These are phyloP conservation scores for Craterocephalus amniculus DNA, from an alignment of 2,797 vertebrate species.

Conservation along the genomic window DNA sequence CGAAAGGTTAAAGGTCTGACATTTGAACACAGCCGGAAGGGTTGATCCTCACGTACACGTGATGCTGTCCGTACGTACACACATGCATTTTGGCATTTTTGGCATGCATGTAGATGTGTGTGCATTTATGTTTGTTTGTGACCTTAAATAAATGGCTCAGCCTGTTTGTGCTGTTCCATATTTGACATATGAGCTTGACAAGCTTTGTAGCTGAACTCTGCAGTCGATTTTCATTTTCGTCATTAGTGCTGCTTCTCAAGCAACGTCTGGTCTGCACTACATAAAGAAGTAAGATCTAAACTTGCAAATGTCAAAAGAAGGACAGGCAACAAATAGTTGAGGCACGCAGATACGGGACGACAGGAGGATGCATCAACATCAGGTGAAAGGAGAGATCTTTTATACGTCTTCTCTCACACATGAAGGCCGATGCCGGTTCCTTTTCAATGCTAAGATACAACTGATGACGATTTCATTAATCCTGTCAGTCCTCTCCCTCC, in stretches of 20 bases:
- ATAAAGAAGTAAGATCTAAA: conserved; percentile 22
- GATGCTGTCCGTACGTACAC: conserved; percentile 19
- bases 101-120: conserved; percentile 24
- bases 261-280: conserved; percentile 14
- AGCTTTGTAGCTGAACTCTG: conserved; percentile 20
- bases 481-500: conserved; percentile 61
- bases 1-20: conserved; percentile 84
- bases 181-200: conserved; percentile 43
- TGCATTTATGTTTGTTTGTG: conserved; percentile 31
- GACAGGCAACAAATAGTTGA: conserved; percentile 2
- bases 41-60: conserved; percentile 54
- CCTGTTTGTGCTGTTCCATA: conserved; percentile 22
- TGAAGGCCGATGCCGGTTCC: conserved; percentile 42
- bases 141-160: conserved; percentile 50
- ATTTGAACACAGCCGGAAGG: conserved; percentile 74
- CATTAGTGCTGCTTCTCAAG: not conserved
- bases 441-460: conserved; percentile 72
- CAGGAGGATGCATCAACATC: conserved; percentile 36
- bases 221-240: conserved; percentile 15
- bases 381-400: conserved; percentile 47
- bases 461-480: conserved; percentile 80
- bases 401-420: conserved; percentile 19
- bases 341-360: conserved; percentile 37
- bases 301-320: conserved; percentile 14
- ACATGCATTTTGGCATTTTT: conserved; percentile 15